These are phyloP conservation scores for Bubalus kerabau DNA, from an alignment of 2,113 vertebrate species.

Conservation along the genomic window DNA sequence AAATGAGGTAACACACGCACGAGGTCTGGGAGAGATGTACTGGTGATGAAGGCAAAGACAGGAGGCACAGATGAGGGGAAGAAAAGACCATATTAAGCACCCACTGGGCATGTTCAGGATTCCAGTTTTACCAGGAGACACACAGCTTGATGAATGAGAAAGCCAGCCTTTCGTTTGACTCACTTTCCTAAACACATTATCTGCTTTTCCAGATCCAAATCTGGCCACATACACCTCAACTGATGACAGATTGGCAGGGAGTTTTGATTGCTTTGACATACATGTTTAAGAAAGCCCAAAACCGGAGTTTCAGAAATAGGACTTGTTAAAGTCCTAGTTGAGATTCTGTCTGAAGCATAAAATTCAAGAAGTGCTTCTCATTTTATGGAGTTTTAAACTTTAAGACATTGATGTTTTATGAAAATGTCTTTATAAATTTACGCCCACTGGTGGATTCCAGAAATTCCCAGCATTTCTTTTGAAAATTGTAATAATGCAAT, in stretches of 20 bases:
- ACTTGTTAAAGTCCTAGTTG: background rate
- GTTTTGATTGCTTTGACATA: background rate
- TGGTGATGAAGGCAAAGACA: accelerated
- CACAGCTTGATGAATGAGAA: background rate
- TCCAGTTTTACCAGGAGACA: background rate
- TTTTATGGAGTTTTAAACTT: background rate
- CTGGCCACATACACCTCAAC: background rate
- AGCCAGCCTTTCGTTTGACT: background rate
- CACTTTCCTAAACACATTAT: background rate
- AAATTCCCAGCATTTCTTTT: constrained; percentile 74
- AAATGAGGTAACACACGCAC: accelerated
- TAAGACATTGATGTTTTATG: background rate
- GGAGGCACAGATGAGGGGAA: background rate
- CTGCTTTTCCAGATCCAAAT: background rate
- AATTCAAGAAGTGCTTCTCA: background rate
- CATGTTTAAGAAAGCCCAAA: background rate
- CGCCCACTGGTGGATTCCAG: constrained; percentile 37
- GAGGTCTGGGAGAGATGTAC: background rate
- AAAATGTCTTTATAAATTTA: background rate
- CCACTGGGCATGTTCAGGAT: background rate
- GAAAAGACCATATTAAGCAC: accelerated
- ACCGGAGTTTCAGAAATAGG: background rate
- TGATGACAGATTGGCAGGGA: background rate
- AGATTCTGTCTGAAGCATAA: background rate
- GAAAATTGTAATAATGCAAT: constrained; percentile 40